Conservation (phyloP, 92 coral and sea anemone species). For the Nematostella vectensis region DNA sequence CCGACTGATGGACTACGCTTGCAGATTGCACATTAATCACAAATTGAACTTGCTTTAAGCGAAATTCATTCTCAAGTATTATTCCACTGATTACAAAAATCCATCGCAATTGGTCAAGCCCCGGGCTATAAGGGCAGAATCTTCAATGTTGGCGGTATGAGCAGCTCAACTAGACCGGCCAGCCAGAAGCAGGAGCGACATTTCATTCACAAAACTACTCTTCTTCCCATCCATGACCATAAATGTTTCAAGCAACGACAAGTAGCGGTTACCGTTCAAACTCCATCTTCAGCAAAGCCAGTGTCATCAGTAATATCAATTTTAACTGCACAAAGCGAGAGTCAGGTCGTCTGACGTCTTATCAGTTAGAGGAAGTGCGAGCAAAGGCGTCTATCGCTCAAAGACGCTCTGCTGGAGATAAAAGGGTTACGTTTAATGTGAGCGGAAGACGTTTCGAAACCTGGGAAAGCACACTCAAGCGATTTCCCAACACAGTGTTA, state of each 20-base stretch:
- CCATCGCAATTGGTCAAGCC: no score
- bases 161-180: no score
- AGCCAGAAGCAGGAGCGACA: no score
- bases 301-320: conserved; percentile 14
- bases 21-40: no score
- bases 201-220: no score
- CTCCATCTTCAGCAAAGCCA: conserved; percentile 36
- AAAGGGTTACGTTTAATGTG: conserved; percentile 61
- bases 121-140: no score
- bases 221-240: no score
- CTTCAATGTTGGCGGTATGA: no score
- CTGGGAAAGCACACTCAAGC: conserved; percentile 73
- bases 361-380: conserved; percentile 16
- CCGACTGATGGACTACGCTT: no score
- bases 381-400: conserved; percentile 13
- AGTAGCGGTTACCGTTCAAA: conserved; percentile 23
- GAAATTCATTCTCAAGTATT: no score
- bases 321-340: conserved; percentile 2
- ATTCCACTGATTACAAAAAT: no score
- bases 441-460: conserved; percentile 90
- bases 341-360: conserved; percentile 2
- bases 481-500: conserved; percentile 72
- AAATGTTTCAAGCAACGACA: conserved; percentile 30
- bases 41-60: no score
- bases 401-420: conserved; percentile 41